A percentile compares a stretch with the other conserved stretches of the same genome.
These are phyloP conservation scores for Fregata magnificens DNA, from an alignment of 2,113 vertebrate genomes.

Conservation along the genomic window DNA sequence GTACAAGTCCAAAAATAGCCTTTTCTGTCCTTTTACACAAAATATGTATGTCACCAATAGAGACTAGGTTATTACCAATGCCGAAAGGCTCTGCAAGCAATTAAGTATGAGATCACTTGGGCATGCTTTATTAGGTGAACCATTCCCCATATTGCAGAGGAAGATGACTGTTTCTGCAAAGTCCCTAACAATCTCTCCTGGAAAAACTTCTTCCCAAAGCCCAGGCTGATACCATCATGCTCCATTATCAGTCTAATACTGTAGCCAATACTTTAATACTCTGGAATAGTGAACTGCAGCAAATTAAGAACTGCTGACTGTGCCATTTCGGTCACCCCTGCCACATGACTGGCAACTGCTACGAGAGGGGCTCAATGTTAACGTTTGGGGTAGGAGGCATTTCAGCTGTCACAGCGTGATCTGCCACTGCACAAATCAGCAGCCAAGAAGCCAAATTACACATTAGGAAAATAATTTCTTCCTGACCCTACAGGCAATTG, in stretches of 20 bases:
- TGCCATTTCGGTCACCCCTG: not conserved
- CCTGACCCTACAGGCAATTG: not conserved
- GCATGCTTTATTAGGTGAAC: not conserved
- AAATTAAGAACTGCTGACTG: not conserved
- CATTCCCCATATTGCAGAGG: not conserved
- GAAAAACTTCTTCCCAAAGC: not conserved
- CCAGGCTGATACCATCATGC: not conserved
- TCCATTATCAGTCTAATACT: not conserved
- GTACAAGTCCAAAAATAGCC: not conserved
- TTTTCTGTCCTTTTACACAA: not conserved
- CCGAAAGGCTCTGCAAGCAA: not conserved
- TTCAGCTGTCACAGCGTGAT: not conserved
- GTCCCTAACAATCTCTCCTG: not conserved
- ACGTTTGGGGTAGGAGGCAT: not conserved
- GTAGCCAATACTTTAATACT: not conserved
- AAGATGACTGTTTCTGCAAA: slow-evolving; percentile 3
- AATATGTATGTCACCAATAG: not conserved
- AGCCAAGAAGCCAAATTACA: slow-evolving; percentile 10
- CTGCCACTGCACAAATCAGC: not conserved
- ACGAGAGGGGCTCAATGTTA: rapidly evolving
- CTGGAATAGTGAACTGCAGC: not conserved
- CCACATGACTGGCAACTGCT: not conserved
- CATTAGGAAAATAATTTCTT: not conserved
- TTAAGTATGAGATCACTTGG: slow-evolving; percentile 4
- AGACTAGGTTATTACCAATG: not conserved